These are phyloP conservation scores for Bovichtus variegatus DNA, from an alignment of 2,797 vertebrate genomes.

Conservation along the genomic window DNA sequence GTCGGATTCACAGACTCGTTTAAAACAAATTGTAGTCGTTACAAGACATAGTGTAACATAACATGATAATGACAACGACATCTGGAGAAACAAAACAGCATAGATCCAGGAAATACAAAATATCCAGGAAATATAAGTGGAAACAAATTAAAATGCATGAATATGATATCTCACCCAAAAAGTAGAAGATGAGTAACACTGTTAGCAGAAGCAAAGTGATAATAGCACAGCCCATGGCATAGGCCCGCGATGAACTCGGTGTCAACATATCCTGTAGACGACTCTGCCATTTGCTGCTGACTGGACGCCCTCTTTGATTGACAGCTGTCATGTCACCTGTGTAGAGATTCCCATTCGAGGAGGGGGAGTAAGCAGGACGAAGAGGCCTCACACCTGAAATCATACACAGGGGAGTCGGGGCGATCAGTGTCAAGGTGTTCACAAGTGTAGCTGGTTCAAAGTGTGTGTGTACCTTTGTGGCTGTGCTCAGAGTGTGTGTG, in stretches of 20 bases:
- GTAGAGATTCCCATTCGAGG: conserved; percentile 79
- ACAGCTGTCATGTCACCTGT: conserved; percentile 45
- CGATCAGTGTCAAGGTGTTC: conserved; percentile 8
- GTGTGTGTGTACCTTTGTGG: conserved; percentile 19
- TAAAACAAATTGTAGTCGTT: neutral
- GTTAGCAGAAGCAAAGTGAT: conserved; percentile 85
- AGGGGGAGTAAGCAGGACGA: conserved; percentile 75
- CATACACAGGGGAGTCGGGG: neutral
- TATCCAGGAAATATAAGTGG: neutral
- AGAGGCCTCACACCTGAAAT: conserved; percentile 74
- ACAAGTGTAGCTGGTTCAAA: conserved; percentile 8
- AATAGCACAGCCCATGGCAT: conserved; percentile 83
- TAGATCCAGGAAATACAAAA: neutral
- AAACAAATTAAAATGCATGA: neutral
- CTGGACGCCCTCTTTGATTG: conserved; percentile 54
- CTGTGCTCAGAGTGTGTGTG: neutral
- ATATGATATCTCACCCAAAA: conserved; percentile 75
- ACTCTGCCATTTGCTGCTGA: conserved; percentile 63
- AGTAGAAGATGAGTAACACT: conserved; percentile 85
- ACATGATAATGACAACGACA: neutral
- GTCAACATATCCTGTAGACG: conserved; percentile 80
- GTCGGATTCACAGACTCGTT: neutral
- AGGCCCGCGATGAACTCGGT: conserved; percentile 72
- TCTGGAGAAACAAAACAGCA: neutral
- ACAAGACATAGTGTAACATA: neutral